Conservation (phyloP, 2,113 vertebrate species). For the Oncorhynchus masou region DNA sequence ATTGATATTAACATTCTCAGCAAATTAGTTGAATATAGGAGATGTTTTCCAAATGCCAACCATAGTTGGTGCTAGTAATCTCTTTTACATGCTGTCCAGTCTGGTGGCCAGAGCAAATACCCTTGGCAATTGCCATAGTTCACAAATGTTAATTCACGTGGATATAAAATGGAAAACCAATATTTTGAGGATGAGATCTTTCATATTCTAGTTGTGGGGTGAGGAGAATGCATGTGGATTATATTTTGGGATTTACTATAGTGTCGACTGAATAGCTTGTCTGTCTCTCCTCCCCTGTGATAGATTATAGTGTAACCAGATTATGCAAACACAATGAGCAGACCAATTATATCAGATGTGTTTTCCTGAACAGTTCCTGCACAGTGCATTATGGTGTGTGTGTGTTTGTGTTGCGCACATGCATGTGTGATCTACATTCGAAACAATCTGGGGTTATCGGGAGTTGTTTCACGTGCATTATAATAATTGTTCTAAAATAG, state of each 20-base stretch:
- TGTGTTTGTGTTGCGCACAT: conserved; percentile 28
- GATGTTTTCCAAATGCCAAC: neutral
- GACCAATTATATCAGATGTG: conserved; percentile 13
- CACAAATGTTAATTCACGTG: neutral
- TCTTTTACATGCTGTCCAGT: no score
- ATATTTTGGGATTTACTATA: conserved; percentile 34
- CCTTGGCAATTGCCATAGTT: neutral
- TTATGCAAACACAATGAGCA: conserved; percentile 29
- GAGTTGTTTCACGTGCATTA: no score
- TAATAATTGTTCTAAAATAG: no score
- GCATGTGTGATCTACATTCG: no score
- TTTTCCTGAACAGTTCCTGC: neutral
- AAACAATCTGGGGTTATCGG: no score
- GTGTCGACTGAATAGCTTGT: neutral
- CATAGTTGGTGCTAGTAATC: conserved; percentile 43
- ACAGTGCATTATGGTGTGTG: neutral
- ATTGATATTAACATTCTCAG: neutral
- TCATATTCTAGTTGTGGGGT: conserved; percentile 46
- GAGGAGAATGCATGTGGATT: conserved; percentile 43
- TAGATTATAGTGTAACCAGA: conserved; percentile 50
- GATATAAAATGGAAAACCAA: conserved; percentile 15
- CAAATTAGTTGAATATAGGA: neutral
- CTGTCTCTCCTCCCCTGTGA: conserved; percentile 7
- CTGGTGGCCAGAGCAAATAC: neutral
- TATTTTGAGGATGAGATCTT: conserved; percentile 10